Base-by-base conservation (phyloP, 1,140 invertebrate species). In the Philaenus spumarius region DNA sequence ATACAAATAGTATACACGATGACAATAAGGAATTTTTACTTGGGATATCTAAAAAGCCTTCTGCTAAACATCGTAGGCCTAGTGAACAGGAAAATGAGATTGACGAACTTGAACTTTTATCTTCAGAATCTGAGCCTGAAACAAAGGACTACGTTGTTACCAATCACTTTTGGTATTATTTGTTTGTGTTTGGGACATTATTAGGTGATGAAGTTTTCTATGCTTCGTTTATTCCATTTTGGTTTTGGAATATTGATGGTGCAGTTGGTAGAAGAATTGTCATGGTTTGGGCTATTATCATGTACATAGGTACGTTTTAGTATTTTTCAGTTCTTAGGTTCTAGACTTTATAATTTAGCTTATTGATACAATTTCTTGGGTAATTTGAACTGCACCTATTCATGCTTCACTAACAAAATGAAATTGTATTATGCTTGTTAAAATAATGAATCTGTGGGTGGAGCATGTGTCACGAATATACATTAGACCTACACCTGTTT, bases 201-300 rank as follows among this genome's bases (percentile, higher is more conserved):
- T 72, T 95, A 19, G 92, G 91, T 0, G 92, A 94, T 76, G 92
- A 94, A 75, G 79, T 87, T 56, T 95, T 95, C 75, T 95, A 95
- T 72, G 81, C 85, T 0, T 77, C 82, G 9, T 92, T 93, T 69
- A 92, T 95, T 68, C 89, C 90, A 12, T 93, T 91, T 72, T 90
- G 89, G 83, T 89, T 92, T 67, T 95, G 92, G 92, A 95, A 95
- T 72, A 79, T 95, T 57, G 90, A 93, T 75, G 86, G 86, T 17
- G 85, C 85, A 26, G 85, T 92, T 24, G 87, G 87, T 9, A 73
- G 89, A 63, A 78, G 86, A 71, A 82, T 93, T 17, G 80, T 92
- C 17, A 72, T 92, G 22, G 82, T 93, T 2, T 95, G 92, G 92
- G 82, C 85, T 22, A 79, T 87, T 40, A 78, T 87, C 34, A 94